These are phyloP conservation scores for Bellardia pandia DNA, from an alignment of 2,888 invertebrate genomes.

Conservation along the genomic window DNA sequence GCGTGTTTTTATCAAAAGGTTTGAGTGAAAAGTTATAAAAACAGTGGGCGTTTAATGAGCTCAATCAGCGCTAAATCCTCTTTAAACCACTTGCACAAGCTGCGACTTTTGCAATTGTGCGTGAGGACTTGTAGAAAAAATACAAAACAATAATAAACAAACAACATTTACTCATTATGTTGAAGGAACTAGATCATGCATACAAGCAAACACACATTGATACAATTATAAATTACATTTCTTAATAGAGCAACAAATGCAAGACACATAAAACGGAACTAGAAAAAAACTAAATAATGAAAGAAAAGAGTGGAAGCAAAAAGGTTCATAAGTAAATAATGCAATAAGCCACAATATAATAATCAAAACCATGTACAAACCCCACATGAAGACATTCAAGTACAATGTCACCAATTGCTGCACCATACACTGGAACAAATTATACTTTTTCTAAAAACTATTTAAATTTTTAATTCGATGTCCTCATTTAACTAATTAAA, in stretches of 20 bases:
- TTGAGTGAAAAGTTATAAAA: conserved; percentile 50
- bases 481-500: too few species aligned
- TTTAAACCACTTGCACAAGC: conserved; percentile 77
- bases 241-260: conserved; percentile 75
- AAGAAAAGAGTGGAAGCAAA: conserved; percentile 38
- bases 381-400: neutral
- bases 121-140: conserved; percentile 64
- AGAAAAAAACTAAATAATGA: neutral
- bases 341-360: conserved; percentile 77
- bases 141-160: conserved; percentile 64
- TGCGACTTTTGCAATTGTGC: conserved; percentile 64
- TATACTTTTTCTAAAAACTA: too few species aligned
- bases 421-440: neutral
- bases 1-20: conserved; percentile 38
- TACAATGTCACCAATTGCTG: neutral
- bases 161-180: conserved; percentile 67
- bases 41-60: conserved; percentile 79
- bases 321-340: conserved; percentile 77
- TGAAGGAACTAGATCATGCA: conserved; percentile 16
- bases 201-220: neutral
- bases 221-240: conserved; percentile 66
- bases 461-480: too few species aligned
- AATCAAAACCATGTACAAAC: conserved; percentile 68
- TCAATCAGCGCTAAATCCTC: conserved; percentile 82
- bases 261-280: conserved; percentile 42